Conservation (phyloP, 1,140 invertebrate genomes). For the Drosophila bifasciata region DNA sequence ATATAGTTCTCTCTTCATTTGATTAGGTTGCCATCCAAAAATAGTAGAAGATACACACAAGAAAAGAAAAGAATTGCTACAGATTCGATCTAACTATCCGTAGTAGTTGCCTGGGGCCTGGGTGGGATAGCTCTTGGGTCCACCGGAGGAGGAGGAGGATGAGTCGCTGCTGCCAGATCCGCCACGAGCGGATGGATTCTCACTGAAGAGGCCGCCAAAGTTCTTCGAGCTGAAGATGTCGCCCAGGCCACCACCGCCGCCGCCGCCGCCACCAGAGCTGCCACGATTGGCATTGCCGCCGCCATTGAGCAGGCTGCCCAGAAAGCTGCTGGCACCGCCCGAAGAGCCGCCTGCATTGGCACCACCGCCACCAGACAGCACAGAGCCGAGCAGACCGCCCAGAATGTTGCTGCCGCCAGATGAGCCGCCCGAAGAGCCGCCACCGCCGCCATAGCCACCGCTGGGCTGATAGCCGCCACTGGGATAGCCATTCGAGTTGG, state of each 20-base stretch:
- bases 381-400: slow-evolving; percentile 63
- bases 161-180: not conserved
- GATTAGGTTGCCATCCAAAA: slow-evolving; percentile 55
- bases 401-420: slow-evolving; percentile 59
- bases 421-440: slow-evolving; percentile 37
- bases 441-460: slow-evolving; percentile 60
- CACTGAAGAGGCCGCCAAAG: slow-evolving; percentile 78
- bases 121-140: slow-evolving; percentile 74
- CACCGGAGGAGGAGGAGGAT: slow-evolving; percentile 33
- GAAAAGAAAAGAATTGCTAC: not conserved
- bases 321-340: slow-evolving; percentile 61
- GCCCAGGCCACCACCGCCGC: slow-evolving; percentile 49
- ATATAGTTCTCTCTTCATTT: too few relatives aligned
- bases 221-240: slow-evolving; percentile 77
- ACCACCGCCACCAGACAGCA: slow-evolving; percentile 64
- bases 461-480: slow-evolving; percentile 69
- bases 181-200: slow-evolving; percentile 66
- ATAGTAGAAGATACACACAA: slow-evolving; percentile 13
- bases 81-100: slow-evolving; percentile 20
- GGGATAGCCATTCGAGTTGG: slow-evolving; percentile 21
- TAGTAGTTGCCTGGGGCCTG: slow-evolving; percentile 70
- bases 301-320: slow-evolving; percentile 61
- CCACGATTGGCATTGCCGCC: slow-evolving; percentile 47
- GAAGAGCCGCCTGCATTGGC: slow-evolving; percentile 22
- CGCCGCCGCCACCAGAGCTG: slow-evolving; percentile 40